A percentile compares a stretch with the other conserved stretches of the same genome.
Conservation (phyloP, 1,140 invertebrate genomes). For the Drosophila sproati region DNA sequence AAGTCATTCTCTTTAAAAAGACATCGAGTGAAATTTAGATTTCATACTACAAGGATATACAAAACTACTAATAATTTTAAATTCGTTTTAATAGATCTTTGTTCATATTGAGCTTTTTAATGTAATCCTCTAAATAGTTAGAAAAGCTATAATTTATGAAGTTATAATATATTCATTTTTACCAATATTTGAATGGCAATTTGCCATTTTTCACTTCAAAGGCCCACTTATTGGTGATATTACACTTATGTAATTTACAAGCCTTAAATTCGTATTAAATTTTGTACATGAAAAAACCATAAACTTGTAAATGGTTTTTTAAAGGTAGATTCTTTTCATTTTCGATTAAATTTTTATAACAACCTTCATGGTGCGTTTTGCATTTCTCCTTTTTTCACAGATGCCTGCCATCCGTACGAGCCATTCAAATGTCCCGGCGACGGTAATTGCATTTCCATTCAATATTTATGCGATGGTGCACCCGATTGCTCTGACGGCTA, state of each 20-base stretch:
- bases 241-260: background rate
- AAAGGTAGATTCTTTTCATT: background rate
- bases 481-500: constrained; percentile 95
- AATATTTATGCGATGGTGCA: constrained; percentile 97
- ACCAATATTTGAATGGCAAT: no score
- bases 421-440: constrained; percentile 98
- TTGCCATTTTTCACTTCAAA: no score
- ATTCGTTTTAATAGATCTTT: no score
- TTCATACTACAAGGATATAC: no score
- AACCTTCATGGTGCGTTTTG: constrained; percentile 22
- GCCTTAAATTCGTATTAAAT: background rate
- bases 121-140: no score
- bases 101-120: no score
- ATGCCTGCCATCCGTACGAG: constrained; percentile 94
- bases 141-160: no score
- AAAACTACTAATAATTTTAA: no score
- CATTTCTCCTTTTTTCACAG: constrained; percentile 63
- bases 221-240: no score
- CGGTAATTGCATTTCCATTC: constrained; percentile 96
- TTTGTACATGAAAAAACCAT: background rate
- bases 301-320: background rate
- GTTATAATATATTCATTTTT: no score
- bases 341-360: constrained; percentile 1
- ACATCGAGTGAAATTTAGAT: no score
- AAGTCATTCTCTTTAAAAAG: no score